Evolutionary conservation across 2,797 vertebrate genomes (phyloP).

Genomic region (Cossypha niveicapilla): DNA sequence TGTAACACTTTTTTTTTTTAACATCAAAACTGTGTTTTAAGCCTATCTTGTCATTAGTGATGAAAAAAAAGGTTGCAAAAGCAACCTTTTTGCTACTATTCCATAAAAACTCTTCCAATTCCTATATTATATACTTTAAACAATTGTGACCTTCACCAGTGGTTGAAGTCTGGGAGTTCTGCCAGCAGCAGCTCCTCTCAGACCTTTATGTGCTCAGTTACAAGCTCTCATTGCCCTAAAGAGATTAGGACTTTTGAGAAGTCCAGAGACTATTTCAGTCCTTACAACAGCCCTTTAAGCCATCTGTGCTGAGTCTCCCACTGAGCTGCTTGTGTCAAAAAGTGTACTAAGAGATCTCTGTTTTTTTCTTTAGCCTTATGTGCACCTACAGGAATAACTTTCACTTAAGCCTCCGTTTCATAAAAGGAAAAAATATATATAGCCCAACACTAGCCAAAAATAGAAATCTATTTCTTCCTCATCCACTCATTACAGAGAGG

Average conservation of each 20-base stretch:
- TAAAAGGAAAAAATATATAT: background rate
- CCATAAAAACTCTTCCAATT: background rate
- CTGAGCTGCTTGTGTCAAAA: constrained; percentile 17
- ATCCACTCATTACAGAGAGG: background rate
- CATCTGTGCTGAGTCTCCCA: constrained; percentile 4
- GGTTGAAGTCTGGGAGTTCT: background rate
- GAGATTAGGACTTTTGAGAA: background rate
- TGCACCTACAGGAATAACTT: background rate
- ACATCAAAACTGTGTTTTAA: background rate
- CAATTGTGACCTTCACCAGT: background rate
- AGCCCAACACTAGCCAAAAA: background rate
- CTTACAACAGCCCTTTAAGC: constrained; percentile 12
- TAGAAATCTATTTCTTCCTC: background rate
- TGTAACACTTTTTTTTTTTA: background rate
- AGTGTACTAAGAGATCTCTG: background rate
- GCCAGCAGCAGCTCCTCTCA: background rate
- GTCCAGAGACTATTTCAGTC: background rate
- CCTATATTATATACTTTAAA: background rate
- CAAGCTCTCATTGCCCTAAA: background rate
- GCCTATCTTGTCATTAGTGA: background rate
- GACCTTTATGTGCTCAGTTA: background rate
- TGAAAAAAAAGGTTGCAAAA: background rate
- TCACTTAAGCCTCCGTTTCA: background rate
- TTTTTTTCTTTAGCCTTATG: background rate
- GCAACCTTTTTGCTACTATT: background rate